Evolutionary conservation across 1,140 invertebrate species (phyloP).

Genomic region (Panagrolaimus sp.): DNA sequence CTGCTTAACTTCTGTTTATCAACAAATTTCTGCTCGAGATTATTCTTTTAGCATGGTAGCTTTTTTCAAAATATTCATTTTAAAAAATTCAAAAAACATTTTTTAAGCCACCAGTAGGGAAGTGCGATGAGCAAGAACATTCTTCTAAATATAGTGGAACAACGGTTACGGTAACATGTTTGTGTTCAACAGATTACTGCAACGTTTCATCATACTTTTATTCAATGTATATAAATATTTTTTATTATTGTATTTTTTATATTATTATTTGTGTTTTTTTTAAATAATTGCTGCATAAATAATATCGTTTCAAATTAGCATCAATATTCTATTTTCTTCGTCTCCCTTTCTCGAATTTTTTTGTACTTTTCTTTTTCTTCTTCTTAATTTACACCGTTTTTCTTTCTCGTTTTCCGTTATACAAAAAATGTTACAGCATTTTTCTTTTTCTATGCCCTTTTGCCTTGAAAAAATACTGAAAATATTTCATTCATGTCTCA

Average conservation of each 20-base stretch:
- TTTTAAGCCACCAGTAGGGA: slow-evolving; percentile 4
- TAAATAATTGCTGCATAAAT: too few relatives aligned
- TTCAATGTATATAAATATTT: not conserved
- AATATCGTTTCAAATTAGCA: too few relatives aligned
- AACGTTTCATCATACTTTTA: not conserved
- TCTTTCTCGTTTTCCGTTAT: too few relatives aligned
- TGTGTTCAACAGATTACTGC: slow-evolving; percentile 9
- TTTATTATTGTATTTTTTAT: slow-evolving; percentile 3
- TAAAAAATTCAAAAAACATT: too few relatives aligned
- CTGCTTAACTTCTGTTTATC: slow-evolving; percentile 10
- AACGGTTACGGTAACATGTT: not conserved
- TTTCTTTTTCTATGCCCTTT: too few relatives aligned
- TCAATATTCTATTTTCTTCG: too few relatives aligned
- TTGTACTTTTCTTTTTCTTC: not conserved
- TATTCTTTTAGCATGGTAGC: slow-evolving; percentile 12
- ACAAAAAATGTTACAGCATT: too few relatives aligned
- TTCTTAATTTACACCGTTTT: not conserved
- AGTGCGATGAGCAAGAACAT: slow-evolving; percentile 10
- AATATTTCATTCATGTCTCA: too few relatives aligned
- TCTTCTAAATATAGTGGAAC: not conserved
- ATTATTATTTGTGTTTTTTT: not conserved
- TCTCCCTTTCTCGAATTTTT: too few relatives aligned
- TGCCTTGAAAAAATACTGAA: too few relatives aligned
- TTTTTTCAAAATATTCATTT: too few relatives aligned
- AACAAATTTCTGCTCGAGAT: slow-evolving; percentile 10